Conservation (phyloP, 2,797 vertebrate species). For the Falco columbarius region DNA sequence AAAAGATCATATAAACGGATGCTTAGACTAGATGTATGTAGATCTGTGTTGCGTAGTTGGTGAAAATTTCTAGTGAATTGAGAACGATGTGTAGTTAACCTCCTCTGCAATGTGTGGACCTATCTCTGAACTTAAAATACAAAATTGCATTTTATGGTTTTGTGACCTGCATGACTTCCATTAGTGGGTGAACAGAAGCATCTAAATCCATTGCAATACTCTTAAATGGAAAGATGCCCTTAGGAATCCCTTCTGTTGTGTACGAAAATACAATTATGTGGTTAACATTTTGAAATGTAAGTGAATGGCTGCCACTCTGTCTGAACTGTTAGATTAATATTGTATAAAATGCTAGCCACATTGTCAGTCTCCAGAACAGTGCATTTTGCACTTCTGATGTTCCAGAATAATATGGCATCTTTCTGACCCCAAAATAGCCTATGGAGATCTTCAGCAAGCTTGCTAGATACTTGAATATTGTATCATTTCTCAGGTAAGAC, state of each 20-base stretch:
- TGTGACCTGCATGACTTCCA: constrained; percentile 35
- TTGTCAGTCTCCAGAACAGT: constrained; percentile 23
- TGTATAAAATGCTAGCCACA: constrained; percentile 33
- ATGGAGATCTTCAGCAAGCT: background rate
- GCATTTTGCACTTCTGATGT: background rate
- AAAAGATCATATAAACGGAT: background rate
- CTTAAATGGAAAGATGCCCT: constrained; percentile 46
- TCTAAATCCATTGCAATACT: background rate
- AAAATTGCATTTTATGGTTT: background rate
- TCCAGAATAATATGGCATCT: background rate
- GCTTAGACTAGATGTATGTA: background rate
- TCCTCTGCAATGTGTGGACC: background rate
- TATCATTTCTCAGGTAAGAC: background rate
- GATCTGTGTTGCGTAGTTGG: background rate
- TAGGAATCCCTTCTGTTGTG: constrained; percentile 3
- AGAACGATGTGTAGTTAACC: background rate
- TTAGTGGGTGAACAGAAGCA: constrained; percentile 20
- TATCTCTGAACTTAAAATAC: background rate
- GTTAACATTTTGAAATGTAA: constrained; percentile 18
- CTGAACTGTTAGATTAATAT: constrained; percentile 51
- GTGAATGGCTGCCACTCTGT: background rate
- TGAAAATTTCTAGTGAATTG: background rate
- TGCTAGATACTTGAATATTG: background rate
- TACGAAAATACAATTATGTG: constrained; percentile 9
- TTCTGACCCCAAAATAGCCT: background rate